Conservation (phyloP, 1,140 invertebrate genomes). For the Neoseiulus cucumeris region DNA sequence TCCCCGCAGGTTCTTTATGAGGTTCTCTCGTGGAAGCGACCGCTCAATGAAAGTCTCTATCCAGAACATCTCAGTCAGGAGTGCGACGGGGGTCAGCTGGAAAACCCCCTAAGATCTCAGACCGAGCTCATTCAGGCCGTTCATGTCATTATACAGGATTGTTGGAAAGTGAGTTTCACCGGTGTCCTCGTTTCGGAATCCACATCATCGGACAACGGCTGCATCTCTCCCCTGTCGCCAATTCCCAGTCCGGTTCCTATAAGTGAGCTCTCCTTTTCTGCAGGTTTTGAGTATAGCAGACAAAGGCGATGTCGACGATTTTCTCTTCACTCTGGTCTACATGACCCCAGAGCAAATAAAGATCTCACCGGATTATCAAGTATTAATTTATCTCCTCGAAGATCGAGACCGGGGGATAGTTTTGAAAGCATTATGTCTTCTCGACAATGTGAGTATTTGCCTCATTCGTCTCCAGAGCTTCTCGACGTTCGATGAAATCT, state of each 20-base stretch:
- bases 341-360: neutral
- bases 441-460: neutral
- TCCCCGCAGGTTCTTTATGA: neutral
- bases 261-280: too few relatives aligned
- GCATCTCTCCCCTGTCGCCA: too few relatives aligned
- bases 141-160: neutral
- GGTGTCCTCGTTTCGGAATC: too few relatives aligned
- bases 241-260: too few relatives aligned
- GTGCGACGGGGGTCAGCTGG: neutral
- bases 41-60: neutral
- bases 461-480: neutral
- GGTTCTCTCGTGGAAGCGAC: neutral
- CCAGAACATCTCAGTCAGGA: neutral
- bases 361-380: neutral
- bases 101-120: neutral
- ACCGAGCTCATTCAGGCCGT: neutral
- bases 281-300: neutral
- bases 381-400: neutral
- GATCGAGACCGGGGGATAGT: neutral
- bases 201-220: too few relatives aligned
- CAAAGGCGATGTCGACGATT: conserved; percentile 4
- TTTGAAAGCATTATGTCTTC: neutral
- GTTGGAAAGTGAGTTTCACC: neutral
- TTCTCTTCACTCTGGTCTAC: neutral
- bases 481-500: neutral